Percentiles rank a stretch among this genome's conserved stretches.
Conservation (phyloP, 2,888 invertebrate species). For the Drosophila diplacantha region DNA sequence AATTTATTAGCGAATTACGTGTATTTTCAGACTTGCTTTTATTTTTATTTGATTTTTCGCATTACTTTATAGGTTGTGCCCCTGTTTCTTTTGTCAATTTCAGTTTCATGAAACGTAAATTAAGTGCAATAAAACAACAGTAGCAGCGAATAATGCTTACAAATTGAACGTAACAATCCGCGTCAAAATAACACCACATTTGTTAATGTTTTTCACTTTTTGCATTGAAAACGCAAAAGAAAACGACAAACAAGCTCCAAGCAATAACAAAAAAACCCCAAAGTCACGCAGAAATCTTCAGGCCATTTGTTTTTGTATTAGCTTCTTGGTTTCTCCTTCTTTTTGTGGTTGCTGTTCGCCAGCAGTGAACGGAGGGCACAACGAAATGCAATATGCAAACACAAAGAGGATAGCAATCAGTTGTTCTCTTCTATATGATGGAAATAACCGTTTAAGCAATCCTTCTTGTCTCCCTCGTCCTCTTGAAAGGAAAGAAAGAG, state of each 20-base stretch:
- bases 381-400: constrained; percentile 24
- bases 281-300: constrained; percentile 30
- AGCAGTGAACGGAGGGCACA: constrained; percentile 6
- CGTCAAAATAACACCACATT: constrained; percentile 12
- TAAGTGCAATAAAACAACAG: constrained; percentile 57
- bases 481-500: neutral
- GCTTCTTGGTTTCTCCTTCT: constrained; percentile 14
- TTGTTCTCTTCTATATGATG: neutral
- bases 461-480: neutral
- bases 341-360: constrained; percentile 12
- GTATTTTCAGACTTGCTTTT: constrained; percentile 23
- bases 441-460: constrained; percentile 13
- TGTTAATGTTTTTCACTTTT: constrained; percentile 8
- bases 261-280: constrained; percentile 20
- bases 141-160: constrained; percentile 4
- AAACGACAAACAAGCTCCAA: constrained; percentile 22
- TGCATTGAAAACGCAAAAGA: neutral
- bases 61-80: constrained; percentile 10
- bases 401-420: constrained; percentile 12
- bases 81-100: constrained; percentile 25
- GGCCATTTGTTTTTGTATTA: constrained; percentile 26
- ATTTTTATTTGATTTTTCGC: constrained; percentile 16
- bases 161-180: constrained; percentile 12
- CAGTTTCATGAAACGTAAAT: constrained; percentile 59
- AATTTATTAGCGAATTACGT: constrained; percentile 67